Percentiles rank a stretch among this genome's conserved stretches.
phyloP scores from a whole-genome alignment of 2,888 invertebrate genomes.

The Nymphalis urticae region DNA sequence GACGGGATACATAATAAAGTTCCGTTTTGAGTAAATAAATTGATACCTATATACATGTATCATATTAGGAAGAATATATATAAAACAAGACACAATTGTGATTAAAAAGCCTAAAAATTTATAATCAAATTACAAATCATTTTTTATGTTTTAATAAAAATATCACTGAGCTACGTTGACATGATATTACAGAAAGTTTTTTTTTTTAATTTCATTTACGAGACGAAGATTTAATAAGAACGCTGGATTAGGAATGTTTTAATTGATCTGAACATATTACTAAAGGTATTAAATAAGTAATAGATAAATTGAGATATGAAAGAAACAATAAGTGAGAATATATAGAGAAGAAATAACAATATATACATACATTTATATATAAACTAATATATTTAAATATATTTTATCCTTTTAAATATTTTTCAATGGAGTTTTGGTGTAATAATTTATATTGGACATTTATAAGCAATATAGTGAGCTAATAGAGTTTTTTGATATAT shows the following conservation, averaged over 20 bases:
- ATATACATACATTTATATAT: too few relatives aligned
- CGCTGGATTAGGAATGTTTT: background rate
- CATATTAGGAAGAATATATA: too few relatives aligned
- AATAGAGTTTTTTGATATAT: slow-evolving; percentile 27
- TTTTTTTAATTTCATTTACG: too few relatives aligned
- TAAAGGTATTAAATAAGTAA: slow-evolving; percentile 17
- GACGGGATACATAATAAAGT: too few relatives aligned
- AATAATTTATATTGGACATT: slow-evolving; percentile 19
- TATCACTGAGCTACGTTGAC: too few relatives aligned
- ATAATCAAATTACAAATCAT: too few relatives aligned
- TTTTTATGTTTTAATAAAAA: too few relatives aligned
- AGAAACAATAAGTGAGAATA: slow-evolving; percentile 13
- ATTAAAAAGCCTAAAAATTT: too few relatives aligned
- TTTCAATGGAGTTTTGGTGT: slow-evolving; percentile 23
- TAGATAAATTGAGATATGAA: slow-evolving; percentile 12
- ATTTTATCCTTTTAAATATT: slow-evolving; percentile 10
- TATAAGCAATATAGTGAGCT: slow-evolving; percentile 21
- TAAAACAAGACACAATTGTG: too few relatives aligned
- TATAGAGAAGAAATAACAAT: background rate
- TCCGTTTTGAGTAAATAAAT: too few relatives aligned
- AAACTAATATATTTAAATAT: slow-evolving; percentile 12
- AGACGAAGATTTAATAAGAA: background rate
- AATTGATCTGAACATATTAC: slow-evolving; percentile 2
- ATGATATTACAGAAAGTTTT: too few relatives aligned
- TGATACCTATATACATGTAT: too few relatives aligned